A percentile compares a stretch with the other conserved stretches of the same genome.
These are phyloP conservation scores for Hydraecia micacea DNA, from an alignment of 2,888 invertebrate species.

Conservation along the genomic window DNA sequence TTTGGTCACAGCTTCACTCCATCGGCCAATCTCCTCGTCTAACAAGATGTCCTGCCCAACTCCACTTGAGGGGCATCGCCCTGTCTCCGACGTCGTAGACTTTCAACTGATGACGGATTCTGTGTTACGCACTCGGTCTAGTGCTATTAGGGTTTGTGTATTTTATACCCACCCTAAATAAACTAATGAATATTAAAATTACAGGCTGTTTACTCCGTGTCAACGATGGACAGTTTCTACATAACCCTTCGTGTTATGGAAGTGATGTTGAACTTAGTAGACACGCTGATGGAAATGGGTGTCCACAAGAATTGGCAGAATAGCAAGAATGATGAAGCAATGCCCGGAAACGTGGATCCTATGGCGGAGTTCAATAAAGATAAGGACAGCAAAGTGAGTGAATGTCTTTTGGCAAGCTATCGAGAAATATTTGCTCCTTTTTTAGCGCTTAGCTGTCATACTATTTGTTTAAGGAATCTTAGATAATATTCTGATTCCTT, in stretches of 20 bases:
- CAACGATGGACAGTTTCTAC: slow-evolving; percentile 95
- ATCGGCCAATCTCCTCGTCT: background rate
- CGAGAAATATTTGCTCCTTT: background rate
- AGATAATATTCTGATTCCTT: background rate
- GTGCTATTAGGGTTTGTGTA: background rate
- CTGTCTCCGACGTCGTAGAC: background rate
- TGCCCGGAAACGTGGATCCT: slow-evolving; percentile 81
- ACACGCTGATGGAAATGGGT: slow-evolving; percentile 97
- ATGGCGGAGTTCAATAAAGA: slow-evolving; percentile 83
- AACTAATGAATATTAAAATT: slow-evolving; percentile 34
- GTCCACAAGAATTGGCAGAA: slow-evolving; percentile 92
- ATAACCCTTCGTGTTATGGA: slow-evolving; percentile 97
- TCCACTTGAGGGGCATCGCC: background rate
- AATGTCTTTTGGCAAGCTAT: background rate
- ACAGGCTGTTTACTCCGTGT: slow-evolving; percentile 96
- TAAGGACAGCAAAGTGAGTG: slow-evolving; percentile 83
- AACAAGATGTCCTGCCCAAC: background rate
- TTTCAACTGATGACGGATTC: background rate
- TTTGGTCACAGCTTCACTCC: background rate
- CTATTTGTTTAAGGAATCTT: background rate
- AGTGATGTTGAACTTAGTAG: slow-evolving; percentile 97
- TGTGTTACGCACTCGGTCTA: too few relatives aligned
- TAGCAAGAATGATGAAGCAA: slow-evolving; percentile 81
- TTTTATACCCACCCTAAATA: background rate
- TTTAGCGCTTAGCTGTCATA: background rate